Conservation (phyloP, 2,888 invertebrate genomes). For the Epinotia demarniana region DNA sequence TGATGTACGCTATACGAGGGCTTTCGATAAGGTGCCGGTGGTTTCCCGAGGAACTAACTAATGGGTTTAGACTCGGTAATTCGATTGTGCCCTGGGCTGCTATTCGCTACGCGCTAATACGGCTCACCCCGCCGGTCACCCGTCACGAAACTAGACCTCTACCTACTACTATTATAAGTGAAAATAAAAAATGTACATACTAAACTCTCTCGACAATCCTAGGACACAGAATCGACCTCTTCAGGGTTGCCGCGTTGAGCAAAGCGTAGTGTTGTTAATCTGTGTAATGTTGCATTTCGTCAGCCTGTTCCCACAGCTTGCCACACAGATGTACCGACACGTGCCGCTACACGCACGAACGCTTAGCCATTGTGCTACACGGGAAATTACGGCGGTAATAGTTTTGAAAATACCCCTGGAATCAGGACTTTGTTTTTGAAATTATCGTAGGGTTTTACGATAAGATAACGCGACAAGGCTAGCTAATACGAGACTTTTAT, state of each 20-base stretch:
- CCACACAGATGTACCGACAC: conserved; percentile 58
- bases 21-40: neutral
- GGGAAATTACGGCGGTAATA: conserved; percentile 9
- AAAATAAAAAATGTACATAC: neutral
- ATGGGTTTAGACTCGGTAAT: neutral
- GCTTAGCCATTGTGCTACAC: conserved; percentile 32
- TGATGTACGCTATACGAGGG: neutral
- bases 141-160: no score
- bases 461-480: neutral
- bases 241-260: conserved; percentile 40
- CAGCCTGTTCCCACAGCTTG: conserved; percentile 73
- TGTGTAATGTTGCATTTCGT: conserved; percentile 59
- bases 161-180: no score
- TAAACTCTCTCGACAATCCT: conserved; percentile 31
- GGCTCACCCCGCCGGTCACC: no score
- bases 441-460: neutral
- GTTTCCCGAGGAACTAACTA: neutral
- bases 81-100: neutral
- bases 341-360: conserved; percentile 58
- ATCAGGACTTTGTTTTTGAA: neutral
- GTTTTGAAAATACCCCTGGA: neutral
- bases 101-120: no score
- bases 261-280: conserved; percentile 37
- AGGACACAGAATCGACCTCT: conserved; percentile 34
- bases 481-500: neutral